Evolutionary conservation across 2,888 invertebrate genomes (phyloP), one percentile per base, ranked within the genome.

Genomic region (Oxystoma pomonae): DNA sequence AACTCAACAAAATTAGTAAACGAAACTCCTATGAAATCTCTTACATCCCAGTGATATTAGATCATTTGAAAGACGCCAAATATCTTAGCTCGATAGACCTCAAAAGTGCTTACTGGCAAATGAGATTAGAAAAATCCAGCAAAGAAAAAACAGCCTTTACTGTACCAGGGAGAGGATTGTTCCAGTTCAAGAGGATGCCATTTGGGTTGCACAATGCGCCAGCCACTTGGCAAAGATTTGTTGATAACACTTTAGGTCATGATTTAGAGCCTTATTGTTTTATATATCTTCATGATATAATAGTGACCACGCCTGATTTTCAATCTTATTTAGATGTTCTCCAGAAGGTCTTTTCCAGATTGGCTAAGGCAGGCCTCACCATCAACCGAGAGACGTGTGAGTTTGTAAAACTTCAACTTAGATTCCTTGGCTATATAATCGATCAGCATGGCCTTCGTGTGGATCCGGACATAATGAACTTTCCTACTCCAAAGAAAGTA

Each of bases 281-380:
- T 21, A 58, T 60, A 16, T 69, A 68, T 59, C 17, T 70, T 16
- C 69, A 70, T 57, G 71, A 71, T 55, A 68, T 72, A 2, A 62
- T 71, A 55, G 22, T 72, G 9, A 58, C 66, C 3, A 65, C 70
- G 7, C 59, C 19, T 2, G 60, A 57, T 51, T 69, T 72, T 20
- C 63, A 69, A 9, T 62, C 58, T 1, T 65, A 69, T 61, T 9
- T 68, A 3, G 57, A 65, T n/a, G 35, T 69, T 52, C 57, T 70
- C 19, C 35, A 22, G 20, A n/a, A 49, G 20, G 2, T 59, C 64
- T 18, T 65, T 70, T 19, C 59, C 67, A 7, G 55, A 61, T 51
- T 55, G 67, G 18, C 57, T 70, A n/a, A 5, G 5, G 71, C 68
- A 2, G 67, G 68, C 5, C 53, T 72, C 1, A 71, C 68, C 0